A percentile compares a stretch with the other conserved stretches of the same genome.
Conservation (phyloP, 2,888 invertebrate species). For the Carcina quercana region DNA sequence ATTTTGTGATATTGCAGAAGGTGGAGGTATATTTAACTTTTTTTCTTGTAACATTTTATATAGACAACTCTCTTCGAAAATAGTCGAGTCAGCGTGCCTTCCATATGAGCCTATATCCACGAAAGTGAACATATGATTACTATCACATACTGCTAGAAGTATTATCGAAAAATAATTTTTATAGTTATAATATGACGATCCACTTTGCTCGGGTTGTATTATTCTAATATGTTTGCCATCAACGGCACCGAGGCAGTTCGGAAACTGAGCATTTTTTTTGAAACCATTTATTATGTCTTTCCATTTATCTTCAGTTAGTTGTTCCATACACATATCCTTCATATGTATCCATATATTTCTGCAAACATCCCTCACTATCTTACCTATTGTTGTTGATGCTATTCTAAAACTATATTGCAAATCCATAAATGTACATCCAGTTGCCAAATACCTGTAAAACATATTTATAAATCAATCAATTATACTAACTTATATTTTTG, state of each 20-base stretch:
- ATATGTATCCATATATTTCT: constrained; percentile 10
- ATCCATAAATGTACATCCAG: constrained; percentile 16
- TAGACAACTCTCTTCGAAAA: constrained; percentile 8
- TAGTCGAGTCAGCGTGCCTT: constrained; percentile 8
- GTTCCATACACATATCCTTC: constrained; percentile 7
- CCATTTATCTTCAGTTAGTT: constrained; percentile 13
- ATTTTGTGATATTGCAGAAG: background rate
- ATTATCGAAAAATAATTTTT: constrained; percentile 4
- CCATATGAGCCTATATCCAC: constrained; percentile 8
- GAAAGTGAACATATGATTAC: constrained; percentile 8
- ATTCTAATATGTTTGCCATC: constrained; percentile 15
- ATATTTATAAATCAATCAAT: background rate
- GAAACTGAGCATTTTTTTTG: constrained; percentile 12
- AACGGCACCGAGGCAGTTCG: constrained; percentile 15
- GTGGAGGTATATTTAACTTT: constrained; percentile 8
- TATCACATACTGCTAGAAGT: constrained; percentile 4
- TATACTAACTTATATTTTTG: background rate
- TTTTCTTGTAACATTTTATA: constrained; percentile 9
- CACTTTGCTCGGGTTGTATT: constrained; percentile 10
- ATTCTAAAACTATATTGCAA: constrained; percentile 12
- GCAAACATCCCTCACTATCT: constrained; percentile 12
- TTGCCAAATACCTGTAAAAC: constrained; percentile 13
- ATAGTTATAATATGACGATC: constrained; percentile 12
- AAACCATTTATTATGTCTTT: constrained; percentile 12
- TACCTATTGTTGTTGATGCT: constrained; percentile 12